These are phyloP conservation scores for Australoheros facetus DNA, from an alignment of 2,797 vertebrate species.

Conservation along the genomic window DNA sequence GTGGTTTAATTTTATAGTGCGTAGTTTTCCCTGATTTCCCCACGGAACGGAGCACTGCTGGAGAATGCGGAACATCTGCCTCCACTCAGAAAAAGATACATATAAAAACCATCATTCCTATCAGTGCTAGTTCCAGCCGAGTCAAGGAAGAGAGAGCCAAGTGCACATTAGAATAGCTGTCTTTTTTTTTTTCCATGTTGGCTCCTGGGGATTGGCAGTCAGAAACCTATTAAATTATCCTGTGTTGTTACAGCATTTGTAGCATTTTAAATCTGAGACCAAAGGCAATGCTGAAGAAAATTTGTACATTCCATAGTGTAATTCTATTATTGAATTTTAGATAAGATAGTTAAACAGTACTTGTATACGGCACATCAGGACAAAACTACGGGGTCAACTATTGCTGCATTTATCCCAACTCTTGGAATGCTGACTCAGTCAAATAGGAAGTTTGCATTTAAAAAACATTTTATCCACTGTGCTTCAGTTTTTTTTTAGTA, in stretches of 20 bases:
- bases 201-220: constrained; percentile 79
- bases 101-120: constrained; percentile 78
- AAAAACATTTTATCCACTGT: background rate
- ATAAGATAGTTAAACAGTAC: constrained; percentile 27
- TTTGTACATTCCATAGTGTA: constrained; percentile 21
- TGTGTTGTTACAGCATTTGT: constrained; percentile 72
- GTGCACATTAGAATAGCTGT: constrained; percentile 74
- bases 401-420: background rate
- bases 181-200: constrained; percentile 46
- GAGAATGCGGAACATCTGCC: constrained; percentile 83
- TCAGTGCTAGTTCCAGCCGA: constrained; percentile 66
- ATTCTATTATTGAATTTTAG: constrained; percentile 29
- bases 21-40: constrained; percentile 84
- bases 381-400: background rate
- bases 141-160: constrained; percentile 70
- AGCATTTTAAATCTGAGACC: constrained; percentile 77
- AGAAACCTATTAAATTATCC: constrained; percentile 82
- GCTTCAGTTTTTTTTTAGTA: background rate
- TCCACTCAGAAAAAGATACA: constrained; percentile 74
- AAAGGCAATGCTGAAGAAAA: constrained; percentile 58
- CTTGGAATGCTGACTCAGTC: background rate
- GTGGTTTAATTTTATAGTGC: constrained; percentile 85
- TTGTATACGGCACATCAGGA: constrained; percentile 17
- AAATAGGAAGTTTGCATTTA: background rate
- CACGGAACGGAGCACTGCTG: constrained; percentile 73